Base-by-base conservation (phyloP, 2,113 vertebrate species). In the Eidolon helvum region DNA sequence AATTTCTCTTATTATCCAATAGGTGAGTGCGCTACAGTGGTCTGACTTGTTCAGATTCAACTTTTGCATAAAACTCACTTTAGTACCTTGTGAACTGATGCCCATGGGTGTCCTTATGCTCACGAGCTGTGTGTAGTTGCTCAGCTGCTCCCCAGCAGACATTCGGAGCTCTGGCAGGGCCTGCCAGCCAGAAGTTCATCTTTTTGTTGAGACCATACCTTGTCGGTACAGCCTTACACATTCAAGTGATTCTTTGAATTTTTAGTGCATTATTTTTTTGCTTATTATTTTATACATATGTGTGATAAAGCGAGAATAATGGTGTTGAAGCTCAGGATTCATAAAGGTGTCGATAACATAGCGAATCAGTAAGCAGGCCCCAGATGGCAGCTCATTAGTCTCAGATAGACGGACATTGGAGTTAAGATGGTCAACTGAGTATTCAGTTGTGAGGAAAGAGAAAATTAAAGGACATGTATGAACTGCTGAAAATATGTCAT, bases 361-460 rank as follows among this genome's bases (percentile, higher is more conserved):
- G 78, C 77, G 55, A 90, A 33, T 92, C 38, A 80, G 71, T 59
- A 84, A 53, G n/a, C 30, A 11, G 53, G 87, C 79, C 83, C 88
- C 59, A 68, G n/a, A 66, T 48, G 40, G 84, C 63, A 80, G 45
- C 38, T 92, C 59, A 33, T 90, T 79, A 33, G 40, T 85, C 69
- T 92, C 87, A 77, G 21, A 35, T 63, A 84, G 53, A 22, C 74
- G 24, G 63, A 78, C 33, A 8, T 26, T 75, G 79, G 71, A 85
- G 88, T 95, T 57, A 92, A 85, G 78, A 74, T 33, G 80, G 85
- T 35, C 69, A 75, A 57, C 59, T 94, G 85, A 11, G 65, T 87
- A 61, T 85, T 97, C 38, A 61, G 0, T 80, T 87, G 85, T 85
- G 80, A 95, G 77, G 80, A 84, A 61, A 78, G 61, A 40, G 38